A percentile compares a stretch with the other conserved stretches of the same genome.
phyloP scores from a whole-genome alignment of 2,888 invertebrate species.

The Volucella zonaria region DNA sequence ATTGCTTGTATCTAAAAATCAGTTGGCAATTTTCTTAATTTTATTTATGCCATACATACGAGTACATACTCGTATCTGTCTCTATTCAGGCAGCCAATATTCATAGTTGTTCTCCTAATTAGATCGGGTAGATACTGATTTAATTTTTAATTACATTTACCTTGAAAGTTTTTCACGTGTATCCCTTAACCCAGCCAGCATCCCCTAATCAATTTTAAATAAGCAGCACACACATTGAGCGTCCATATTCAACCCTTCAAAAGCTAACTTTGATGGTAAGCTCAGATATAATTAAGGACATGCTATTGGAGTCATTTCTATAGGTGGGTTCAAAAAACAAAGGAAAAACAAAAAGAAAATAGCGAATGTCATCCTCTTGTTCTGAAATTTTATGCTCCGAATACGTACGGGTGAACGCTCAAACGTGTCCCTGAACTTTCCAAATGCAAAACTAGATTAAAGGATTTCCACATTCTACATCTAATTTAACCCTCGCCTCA shows the following conservation, averaged over 20 bases:
- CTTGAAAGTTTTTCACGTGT: too few relatives aligned
- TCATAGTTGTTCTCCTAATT: too few relatives aligned
- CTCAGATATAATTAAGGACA: slow-evolving; percentile 62
- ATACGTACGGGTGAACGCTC: slow-evolving; percentile 70
- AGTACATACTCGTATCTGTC: too few relatives aligned
- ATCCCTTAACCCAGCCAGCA: too few relatives aligned
- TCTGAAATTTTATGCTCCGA: slow-evolving; percentile 47
- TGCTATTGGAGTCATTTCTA: slow-evolving; percentile 50
- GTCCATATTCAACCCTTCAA: not conserved
- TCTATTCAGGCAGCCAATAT: too few relatives aligned
- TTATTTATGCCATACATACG: too few relatives aligned
- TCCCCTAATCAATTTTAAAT: too few relatives aligned
- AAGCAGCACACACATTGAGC: too few relatives aligned
- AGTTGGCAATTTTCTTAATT: too few relatives aligned
- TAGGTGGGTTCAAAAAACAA: slow-evolving; percentile 22
- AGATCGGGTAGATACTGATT: too few relatives aligned
- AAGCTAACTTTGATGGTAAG: slow-evolving; percentile 11
- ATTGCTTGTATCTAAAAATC: too few relatives aligned
- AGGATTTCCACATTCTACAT: slow-evolving; percentile 56
- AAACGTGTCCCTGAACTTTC: slow-evolving; percentile 69
- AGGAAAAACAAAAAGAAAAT: slow-evolving; percentile 1
- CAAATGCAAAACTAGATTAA: slow-evolving; percentile 67
- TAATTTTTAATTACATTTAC: too few relatives aligned
- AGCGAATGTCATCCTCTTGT: slow-evolving; percentile 62
- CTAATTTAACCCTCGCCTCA: slow-evolving; percentile 67